A percentile compares a stretch with the other conserved stretches of the same genome.
phyloP scores from a whole-genome alignment of 2,888 invertebrate species.

The Eupithecia exiguata region DNA sequence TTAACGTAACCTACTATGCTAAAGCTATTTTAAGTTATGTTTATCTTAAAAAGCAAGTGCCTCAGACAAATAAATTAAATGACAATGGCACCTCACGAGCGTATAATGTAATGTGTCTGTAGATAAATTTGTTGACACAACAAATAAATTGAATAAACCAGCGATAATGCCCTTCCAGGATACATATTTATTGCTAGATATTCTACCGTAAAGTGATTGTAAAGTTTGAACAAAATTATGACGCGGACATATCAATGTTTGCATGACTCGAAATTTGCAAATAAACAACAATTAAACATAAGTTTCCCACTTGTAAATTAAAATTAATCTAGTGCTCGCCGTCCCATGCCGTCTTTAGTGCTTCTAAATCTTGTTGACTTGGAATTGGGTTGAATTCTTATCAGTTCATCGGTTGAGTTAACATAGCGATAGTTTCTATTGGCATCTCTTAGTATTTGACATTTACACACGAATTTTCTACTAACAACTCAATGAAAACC shows the following conservation, averaged over 20 bases:
- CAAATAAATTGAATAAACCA: background rate
- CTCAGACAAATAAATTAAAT: background rate
- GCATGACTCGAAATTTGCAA: background rate
- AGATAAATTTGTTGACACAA: background rate
- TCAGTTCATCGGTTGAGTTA: slow-evolving; percentile 48
- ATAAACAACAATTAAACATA: background rate
- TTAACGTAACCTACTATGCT: background rate
- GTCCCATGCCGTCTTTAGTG: slow-evolving; percentile 48
- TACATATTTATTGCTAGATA: background rate
- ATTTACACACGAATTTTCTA: slow-evolving; percentile 40
- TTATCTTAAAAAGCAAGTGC: background rate
- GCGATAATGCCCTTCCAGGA: background rate
- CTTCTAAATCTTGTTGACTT: slow-evolving; percentile 33
- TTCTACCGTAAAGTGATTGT: background rate
- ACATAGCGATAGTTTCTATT: slow-evolving; percentile 39
- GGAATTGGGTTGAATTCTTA: slow-evolving; percentile 46
- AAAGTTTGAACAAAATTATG: background rate
- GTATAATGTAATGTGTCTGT: background rate
- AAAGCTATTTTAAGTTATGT: background rate
- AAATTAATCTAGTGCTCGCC: background rate
- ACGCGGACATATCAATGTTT: background rate
- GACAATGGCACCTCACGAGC: background rate
- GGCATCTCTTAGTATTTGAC: slow-evolving; percentile 32
- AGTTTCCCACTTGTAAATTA: background rate
- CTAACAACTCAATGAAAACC: slow-evolving; percentile 9